These are phyloP conservation scores for Mystacornis crossleyi DNA, from an alignment of 2,113 vertebrate species.

Conservation along the genomic window DNA sequence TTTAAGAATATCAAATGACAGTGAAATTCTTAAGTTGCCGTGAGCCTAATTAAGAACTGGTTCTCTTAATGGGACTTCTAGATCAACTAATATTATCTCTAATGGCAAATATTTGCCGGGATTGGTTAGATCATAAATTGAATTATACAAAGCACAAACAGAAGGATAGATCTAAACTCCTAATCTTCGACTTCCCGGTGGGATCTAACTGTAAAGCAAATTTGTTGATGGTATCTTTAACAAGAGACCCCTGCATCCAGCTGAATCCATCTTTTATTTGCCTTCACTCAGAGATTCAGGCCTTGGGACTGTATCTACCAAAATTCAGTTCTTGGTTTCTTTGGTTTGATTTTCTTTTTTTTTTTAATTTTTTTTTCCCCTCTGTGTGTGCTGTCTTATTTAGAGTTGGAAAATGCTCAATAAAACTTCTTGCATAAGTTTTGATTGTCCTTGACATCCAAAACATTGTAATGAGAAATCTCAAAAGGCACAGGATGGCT, in stretches of 20 bases:
- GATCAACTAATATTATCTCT: not conserved
- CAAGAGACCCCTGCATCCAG: not conserved
- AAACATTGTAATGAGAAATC: not conserved
- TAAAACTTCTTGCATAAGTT: not conserved
- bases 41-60: not conserved
- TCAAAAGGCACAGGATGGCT: not conserved
- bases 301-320: not conserved
- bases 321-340: not conserved
- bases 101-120: not conserved
- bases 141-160: not conserved
- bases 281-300: not conserved
- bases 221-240: not conserved
- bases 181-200: not conserved
- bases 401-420: not conserved
- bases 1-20: not conserved
- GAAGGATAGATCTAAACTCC: not conserved
- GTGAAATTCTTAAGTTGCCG: not conserved
- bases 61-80: not conserved
- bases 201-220: not conserved
- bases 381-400: not conserved
- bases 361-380: too few relatives aligned
- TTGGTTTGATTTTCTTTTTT: not conserved
- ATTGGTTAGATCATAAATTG: not conserved
- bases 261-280: not conserved
- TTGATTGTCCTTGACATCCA: not conserved